Base-by-base conservation (phyloP, 2,113 vertebrate species). In the Acinonyx jubatus region DNA sequence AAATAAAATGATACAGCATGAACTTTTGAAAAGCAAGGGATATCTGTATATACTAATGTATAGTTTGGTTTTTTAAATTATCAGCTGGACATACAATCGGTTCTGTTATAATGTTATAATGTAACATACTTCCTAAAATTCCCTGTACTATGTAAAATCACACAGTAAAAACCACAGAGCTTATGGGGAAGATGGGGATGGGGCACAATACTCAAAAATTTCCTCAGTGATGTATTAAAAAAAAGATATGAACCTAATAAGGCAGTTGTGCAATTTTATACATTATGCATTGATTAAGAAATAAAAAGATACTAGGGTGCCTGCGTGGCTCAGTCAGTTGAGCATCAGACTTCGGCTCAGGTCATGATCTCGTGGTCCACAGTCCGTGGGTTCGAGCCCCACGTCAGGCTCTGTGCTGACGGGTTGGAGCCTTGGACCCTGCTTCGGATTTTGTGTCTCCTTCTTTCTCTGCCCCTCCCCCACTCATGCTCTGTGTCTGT, bases 101-200 rank as follows among this genome's bases (percentile, higher is more conserved):
- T 97, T 96, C 23, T 91, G 18, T n/a, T 94, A 3, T 71, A 89
- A 85, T 83, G 36, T 69, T 76, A 50, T 33, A 76, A 73, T 71
- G n/a, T 71, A 94, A 38, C 19, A n/a, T 52, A 57, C 18, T 74
- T 81, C 36, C 45, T 96, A 74, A 95, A 97, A 97, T 71, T 96
- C 79, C 95, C 57, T 89, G 27, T 83, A 65, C 27, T 81, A 1
- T 95, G 71, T 45, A 88, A 48, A 91, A 79, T 93, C 66, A 12
- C 81, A 21, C 55, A 52, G 16, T 90, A 79, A 66, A 94, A 91
- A 68, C 89, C 81, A 89, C 69, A 96, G 55, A 48, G 15, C 71
- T 94, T 88, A 74, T 13, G 25, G 69, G 45, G n/a, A 85, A 95
- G 89, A 87, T 78, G 33, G 57, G 83, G 38, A 94, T 97, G 71